A percentile compares a stretch with the other conserved stretches of the same genome.
These are phyloP conservation scores for Radopholus similis DNA, from an alignment of 1,140 invertebrate genomes.

Conservation along the genomic window DNA sequence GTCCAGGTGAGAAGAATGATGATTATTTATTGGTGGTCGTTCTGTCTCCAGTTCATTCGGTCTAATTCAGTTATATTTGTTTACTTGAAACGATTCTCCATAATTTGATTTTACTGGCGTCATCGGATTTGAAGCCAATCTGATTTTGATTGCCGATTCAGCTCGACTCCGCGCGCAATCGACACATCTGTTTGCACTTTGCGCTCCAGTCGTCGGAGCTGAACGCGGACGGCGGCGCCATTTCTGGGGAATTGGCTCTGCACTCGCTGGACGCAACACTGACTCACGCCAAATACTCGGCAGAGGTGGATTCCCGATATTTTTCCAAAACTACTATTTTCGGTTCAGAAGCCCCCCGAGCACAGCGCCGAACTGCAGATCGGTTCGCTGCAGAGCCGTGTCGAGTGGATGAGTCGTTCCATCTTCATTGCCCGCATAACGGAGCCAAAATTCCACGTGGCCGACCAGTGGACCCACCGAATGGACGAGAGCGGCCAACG, in stretches of 20 bases:
- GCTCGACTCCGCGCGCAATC: conserved; percentile 40
- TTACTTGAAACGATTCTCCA: neutral
- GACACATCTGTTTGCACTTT: conserved; percentile 41
- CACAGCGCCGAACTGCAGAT: conserved; percentile 44
- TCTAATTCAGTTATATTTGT: neutral
- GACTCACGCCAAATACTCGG: conserved; percentile 33
- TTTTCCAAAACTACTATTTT: conserved; percentile 2
- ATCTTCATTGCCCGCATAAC: conserved; percentile 47
- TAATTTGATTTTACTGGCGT: neutral
- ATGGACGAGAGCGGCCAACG: conserved; percentile 1
- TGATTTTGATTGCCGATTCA: too few species aligned
- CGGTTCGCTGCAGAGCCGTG: conserved; percentile 34
- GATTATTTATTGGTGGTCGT: neutral
- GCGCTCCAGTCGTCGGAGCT: conserved; percentile 35
- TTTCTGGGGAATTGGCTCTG: conserved; percentile 47
- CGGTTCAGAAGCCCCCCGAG: conserved; percentile 41
- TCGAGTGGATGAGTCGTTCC: conserved; percentile 54
- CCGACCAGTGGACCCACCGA: conserved; percentile 42
- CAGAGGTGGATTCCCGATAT: conserved; percentile 17
- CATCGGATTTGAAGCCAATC: too few species aligned
- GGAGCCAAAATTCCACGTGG: conserved; percentile 32
- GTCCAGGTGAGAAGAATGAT: conserved; percentile 25
- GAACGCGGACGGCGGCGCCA: conserved; percentile 47
- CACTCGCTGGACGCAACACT: conserved; percentile 28
- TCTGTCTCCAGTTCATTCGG: neutral